Evolutionary conservation across 2,888 invertebrate species (phyloP).

Genomic region (Erpobdella octoculata): DNA sequence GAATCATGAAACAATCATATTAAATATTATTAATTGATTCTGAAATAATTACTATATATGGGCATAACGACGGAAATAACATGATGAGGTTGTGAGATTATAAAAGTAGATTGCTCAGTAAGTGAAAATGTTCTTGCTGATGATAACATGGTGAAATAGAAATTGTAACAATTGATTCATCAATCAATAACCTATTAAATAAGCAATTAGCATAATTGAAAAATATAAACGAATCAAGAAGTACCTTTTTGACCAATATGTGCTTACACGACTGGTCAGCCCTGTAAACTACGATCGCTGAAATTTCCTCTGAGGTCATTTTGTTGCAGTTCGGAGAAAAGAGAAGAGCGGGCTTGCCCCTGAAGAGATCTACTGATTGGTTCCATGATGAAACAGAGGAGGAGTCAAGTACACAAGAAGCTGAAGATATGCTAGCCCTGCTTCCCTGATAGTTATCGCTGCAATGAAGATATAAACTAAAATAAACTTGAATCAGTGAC

Average conservation of each 20-base stretch:
- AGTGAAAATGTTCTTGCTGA: neutral
- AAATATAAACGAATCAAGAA: too few species aligned
- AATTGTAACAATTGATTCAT: neutral
- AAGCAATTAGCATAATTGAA: neutral
- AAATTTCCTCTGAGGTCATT: neutral
- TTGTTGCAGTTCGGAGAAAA: neutral
- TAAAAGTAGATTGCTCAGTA: too few species aligned
- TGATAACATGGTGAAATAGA: neutral
- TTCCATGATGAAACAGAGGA: neutral
- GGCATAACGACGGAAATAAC: too few species aligned
- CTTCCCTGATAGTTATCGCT: neutral
- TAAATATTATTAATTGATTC: too few species aligned
- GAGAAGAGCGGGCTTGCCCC: neutral
- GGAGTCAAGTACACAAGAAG: neutral
- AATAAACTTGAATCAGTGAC: too few species aligned
- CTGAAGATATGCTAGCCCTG: neutral
- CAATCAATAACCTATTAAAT: neutral
- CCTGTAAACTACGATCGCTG: constrained; percentile 80
- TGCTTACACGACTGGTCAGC: constrained; percentile 95
- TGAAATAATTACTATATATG: too few species aligned
- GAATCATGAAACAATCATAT: too few species aligned
- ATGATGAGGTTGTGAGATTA: too few species aligned
- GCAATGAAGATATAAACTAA: too few species aligned
- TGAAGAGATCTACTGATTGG: neutral
- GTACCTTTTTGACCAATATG: constrained; percentile 81